Base-by-base conservation (phyloP, 1,140 invertebrate species). In the Eumaeus atala region DNA sequence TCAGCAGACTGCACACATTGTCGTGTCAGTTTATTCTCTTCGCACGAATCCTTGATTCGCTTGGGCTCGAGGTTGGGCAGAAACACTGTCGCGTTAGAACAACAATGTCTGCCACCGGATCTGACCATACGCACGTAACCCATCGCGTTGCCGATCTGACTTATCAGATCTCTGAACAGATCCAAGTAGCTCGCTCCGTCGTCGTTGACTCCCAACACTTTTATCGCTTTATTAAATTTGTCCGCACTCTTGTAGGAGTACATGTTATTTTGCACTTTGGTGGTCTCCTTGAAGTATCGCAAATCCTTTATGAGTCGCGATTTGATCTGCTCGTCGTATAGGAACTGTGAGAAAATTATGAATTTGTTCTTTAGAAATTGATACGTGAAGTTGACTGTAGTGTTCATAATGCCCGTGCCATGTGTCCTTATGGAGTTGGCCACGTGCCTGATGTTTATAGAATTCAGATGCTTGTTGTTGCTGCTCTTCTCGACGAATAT, bases 261-360 rank as follows among this genome's bases (percentile, higher is more conserved):
- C 66, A 91, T 90, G 59, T 91, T 89, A 65, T 91, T 87, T 48
- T 87, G 74, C 37, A 87, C 76, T 16, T 64, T 77, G 62, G 89
- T 89, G 59, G 87, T 89, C 62, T 93, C 92, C 64, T 91, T 90
- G 61, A 92, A 91, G 68, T 88, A 93, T 54, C 93, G 91, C 58
- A 96, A 90, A 83, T 99, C 97, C 86, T 97, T 97, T 51, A 97
- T 91, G 0, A 99, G 86, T 52, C 96, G 90, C 0, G 97, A 98
- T 83, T 99, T 99, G 50, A 99, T 98, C 67, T 98, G 97, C 86
- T 99, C 98, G 85, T 99, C 97, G 80, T 95, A 99, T 66, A 99
- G 91, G 83, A 99, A 99, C 83, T 99, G 97, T 1, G 97, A 99
- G 78, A 99, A 98, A 3, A 94, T 93, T 64, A 94, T 94, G 67